Base-by-base conservation (phyloP, 2,888 invertebrate species). In the Limnephilus lunatus region DNA sequence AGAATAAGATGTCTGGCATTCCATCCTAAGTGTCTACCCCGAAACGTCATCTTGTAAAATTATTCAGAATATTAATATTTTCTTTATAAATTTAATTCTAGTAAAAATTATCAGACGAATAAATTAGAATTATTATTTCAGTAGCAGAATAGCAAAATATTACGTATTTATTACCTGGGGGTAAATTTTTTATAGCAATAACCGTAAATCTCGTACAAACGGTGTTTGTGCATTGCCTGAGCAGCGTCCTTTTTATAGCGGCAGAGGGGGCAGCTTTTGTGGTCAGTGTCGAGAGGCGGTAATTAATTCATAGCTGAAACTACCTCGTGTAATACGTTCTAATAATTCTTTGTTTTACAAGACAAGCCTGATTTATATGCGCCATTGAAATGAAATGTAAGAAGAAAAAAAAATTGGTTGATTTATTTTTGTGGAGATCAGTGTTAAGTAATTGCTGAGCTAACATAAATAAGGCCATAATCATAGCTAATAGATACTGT, bases 291-390 rank as follows among this genome's bases (percentile, higher is more conserved):
- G 87, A 89, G 81, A 48, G 86, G 85, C 32, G 35, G 86, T 91
- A 91, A 91, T 91, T 91, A 91, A 91, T 91, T 91, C 86, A 81
- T 81, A 31, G 82, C 68, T 87, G 87, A 85, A 91, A 87, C 81
- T 91, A 81, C 81, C 91, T 25, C 87, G 53, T 86, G 87, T 48
- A 81, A 86, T 81, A 87, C 91, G 86, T 86, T 87, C 86, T 48
- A 39, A 91, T 91, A 80, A 91, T 87, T 91, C 91, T 91, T 81
- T 91, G 85, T 87, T 81, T 86, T 80, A 81, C 86, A 87, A 86
- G 48, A 87, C 81, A 81, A 39, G 53, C 15, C 44, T 87, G 91
- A 91, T 87, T 91, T 91, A 91, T 91, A 81, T 80, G 86, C 81
- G 31, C 85, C 39, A 89, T 89, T 89, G 89, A 81, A 35, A 39